A percentile compares a stretch with the other conserved stretches of the same genome.
These are phyloP conservation scores for Axea sp. DNA, from an alignment of 2,888 invertebrate genomes.

Conservation along the genomic window DNA sequence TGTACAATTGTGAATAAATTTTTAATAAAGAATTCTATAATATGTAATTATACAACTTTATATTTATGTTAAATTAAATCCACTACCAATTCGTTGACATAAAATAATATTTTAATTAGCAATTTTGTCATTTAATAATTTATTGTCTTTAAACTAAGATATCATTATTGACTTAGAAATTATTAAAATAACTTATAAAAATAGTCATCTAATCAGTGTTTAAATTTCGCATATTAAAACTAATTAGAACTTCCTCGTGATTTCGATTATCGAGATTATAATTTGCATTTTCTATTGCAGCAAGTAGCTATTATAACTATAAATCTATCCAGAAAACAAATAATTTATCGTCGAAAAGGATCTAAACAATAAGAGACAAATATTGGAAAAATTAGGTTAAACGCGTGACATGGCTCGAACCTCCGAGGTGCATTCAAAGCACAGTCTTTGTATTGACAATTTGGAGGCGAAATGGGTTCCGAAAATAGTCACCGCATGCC, in stretches of 20 bases:
- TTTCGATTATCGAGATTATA: too few relatives aligned
- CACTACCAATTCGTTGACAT: too few relatives aligned
- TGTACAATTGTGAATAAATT: too few relatives aligned
- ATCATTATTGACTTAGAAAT: too few relatives aligned
- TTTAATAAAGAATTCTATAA: too few relatives aligned
- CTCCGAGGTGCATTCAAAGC: constrained; percentile 37
- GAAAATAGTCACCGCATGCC: constrained; percentile 52
- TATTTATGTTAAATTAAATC: too few relatives aligned
- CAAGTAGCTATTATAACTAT: constrained; percentile 1
- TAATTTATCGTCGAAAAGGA: constrained; percentile 27
- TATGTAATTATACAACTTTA: too few relatives aligned
- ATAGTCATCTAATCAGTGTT: too few relatives aligned
- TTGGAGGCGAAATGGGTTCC: constrained; percentile 32
- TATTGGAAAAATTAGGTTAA: constrained; percentile 56
- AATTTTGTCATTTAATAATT: too few relatives aligned
- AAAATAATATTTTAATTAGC: too few relatives aligned
- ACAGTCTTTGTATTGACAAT: constrained; percentile 48
- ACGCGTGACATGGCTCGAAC: constrained; percentile 53
- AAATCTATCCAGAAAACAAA: constrained; percentile 38
- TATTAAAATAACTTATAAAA: too few relatives aligned
- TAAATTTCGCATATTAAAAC: background rate
- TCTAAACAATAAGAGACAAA: constrained; percentile 16
- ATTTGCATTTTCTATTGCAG: constrained; percentile 16
- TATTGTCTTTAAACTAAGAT: too few relatives aligned
- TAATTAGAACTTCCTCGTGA: constrained; percentile 1